phyloP scores from a whole-genome alignment of 2,113 vertebrate genomes.

The Python bivittatus region DNA sequence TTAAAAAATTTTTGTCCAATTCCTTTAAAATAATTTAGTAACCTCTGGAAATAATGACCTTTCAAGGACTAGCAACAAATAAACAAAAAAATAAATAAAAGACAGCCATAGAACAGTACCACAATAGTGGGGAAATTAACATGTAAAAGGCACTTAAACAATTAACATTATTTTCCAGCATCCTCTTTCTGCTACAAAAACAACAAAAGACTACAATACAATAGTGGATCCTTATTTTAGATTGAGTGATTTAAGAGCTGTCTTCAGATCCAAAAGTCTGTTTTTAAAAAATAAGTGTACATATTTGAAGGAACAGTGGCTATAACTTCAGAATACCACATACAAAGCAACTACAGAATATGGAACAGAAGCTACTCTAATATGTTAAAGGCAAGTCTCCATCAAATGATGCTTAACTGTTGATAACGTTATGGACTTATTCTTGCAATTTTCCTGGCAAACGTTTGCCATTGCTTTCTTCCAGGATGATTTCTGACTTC shows the following conservation, averaged over 20 bases:
- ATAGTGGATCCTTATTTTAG: background rate
- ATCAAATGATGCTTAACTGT: background rate
- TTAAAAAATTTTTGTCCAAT: background rate
- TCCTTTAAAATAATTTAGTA: background rate
- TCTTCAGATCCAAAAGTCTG: background rate
- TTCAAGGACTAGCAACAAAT: background rate
- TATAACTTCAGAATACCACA: background rate
- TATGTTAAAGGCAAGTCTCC: background rate
- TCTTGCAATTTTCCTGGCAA: background rate
- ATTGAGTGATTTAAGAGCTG: background rate
- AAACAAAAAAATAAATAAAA: background rate
- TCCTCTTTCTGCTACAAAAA: background rate
- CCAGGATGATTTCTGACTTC: background rate
- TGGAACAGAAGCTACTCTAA: background rate
- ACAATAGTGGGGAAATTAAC: background rate
- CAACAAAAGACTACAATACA: background rate
- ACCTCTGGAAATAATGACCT: background rate
- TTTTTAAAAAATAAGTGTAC: background rate
- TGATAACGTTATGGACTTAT: background rate
- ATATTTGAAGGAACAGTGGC: background rate
- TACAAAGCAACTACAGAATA: background rate
- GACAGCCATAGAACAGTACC: background rate
- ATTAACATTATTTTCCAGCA: background rate
- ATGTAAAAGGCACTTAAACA: background rate
- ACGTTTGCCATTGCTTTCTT: background rate